Evolutionary conservation across 2,797 vertebrate genomes (phyloP).

Genomic region (Phylloscopus collybita): DNA sequence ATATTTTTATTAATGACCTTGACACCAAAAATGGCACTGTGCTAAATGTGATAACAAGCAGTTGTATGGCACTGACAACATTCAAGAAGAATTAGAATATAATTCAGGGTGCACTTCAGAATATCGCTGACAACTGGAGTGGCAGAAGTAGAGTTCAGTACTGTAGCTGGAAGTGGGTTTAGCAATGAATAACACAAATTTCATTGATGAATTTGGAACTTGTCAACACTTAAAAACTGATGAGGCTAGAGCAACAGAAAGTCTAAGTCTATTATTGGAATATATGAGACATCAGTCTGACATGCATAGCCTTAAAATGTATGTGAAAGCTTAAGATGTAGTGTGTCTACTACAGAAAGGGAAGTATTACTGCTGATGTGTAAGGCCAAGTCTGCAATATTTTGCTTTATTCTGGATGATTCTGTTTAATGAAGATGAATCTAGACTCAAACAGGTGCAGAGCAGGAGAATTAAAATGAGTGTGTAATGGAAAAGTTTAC

Average conservation of each 20-base stretch:
- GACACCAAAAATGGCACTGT: neutral
- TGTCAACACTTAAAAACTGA: neutral
- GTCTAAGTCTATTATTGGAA: neutral
- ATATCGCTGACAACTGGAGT: neutral
- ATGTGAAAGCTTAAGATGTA: neutral
- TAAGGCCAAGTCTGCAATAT: neutral
- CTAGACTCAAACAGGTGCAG: neutral
- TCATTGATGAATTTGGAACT: neutral
- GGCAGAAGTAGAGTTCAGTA: neutral
- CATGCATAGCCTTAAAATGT: neutral
- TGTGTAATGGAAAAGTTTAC: neutral
- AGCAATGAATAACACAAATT: neutral
- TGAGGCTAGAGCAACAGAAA: neutral
- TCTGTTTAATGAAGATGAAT: neutral
- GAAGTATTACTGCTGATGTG: neutral
- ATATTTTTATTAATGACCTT: conserved; percentile 42
- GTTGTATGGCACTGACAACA: neutral
- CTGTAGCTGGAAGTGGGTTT: neutral
- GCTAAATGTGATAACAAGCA: conserved; percentile 26
- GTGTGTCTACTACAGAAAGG: neutral
- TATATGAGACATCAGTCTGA: neutral
- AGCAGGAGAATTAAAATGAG: neutral
- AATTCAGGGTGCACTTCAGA: neutral
- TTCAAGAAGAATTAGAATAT: neutral
- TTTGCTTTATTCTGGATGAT: neutral